Conservation (phyloP, 1,140 invertebrate species). For the Cyrtorhinus lividipennis region DNA sequence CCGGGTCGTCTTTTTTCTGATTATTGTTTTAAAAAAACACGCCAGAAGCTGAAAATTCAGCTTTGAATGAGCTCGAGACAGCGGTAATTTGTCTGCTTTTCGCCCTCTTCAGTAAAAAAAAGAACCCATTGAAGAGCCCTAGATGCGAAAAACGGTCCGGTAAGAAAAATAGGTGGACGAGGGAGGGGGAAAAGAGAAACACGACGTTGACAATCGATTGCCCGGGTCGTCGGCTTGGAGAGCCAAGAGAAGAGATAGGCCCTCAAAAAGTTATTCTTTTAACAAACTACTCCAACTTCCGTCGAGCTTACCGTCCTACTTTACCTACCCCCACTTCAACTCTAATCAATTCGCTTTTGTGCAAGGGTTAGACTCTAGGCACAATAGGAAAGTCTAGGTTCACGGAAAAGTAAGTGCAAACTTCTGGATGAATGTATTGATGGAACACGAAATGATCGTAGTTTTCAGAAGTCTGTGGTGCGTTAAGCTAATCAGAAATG, state of each 20-base stretch:
- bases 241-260: background rate
- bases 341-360: background rate
- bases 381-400: background rate
- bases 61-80: too few species aligned
- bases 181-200: background rate
- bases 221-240: background rate
- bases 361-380: background rate
- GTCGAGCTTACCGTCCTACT: background rate
- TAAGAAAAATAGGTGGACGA: background rate
- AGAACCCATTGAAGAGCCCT: too few species aligned
- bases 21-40: too few species aligned
- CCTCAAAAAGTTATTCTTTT: background rate
- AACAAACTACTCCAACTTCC: background rate
- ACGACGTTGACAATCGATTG: background rate
- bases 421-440: background rate
- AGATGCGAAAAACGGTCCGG: background rate
- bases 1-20: too few species aligned
- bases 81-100: too few species aligned
- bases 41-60: too few species aligned
- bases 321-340: background rate
- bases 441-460: background rate
- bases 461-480: too few species aligned
- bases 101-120: too few species aligned
- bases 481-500: too few species aligned
- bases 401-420: background rate